phyloP scores from a whole-genome alignment of 1,140 invertebrate genomes.

The Drosophila bifasciata region DNA sequence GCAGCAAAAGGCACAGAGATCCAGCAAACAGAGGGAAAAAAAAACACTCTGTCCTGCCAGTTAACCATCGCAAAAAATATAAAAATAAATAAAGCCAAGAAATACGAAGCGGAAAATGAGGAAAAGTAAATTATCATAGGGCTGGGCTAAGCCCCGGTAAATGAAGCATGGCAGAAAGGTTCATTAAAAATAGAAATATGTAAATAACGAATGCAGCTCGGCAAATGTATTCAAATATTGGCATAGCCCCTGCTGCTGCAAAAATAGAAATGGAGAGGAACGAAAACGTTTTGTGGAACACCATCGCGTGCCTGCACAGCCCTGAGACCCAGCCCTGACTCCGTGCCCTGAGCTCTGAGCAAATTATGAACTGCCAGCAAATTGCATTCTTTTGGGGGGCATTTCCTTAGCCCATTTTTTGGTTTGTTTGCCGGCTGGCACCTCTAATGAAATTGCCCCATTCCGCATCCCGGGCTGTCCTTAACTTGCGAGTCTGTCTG shows the following conservation, averaged over 20 bases:
- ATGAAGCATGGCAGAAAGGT: conserved; percentile 31
- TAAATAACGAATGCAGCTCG: not conserved
- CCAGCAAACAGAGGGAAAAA: conserved; percentile 25
- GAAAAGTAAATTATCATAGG: conserved; percentile 43
- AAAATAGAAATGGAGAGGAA: not conserved
- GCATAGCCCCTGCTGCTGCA: not conserved
- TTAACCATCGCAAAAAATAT: conserved; percentile 14
- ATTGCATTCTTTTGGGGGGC: conserved; percentile 14
- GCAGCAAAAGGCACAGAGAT: conserved; percentile 61
- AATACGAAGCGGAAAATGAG: conserved; percentile 4
- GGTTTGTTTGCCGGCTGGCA: not conserved
- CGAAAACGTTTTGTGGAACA: conserved; percentile 1
- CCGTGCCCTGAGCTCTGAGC: conserved; percentile 34
- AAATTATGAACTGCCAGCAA: conserved; percentile 29
- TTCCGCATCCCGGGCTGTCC: conserved; percentile 20
- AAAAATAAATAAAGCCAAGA: not conserved
- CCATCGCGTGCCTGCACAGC: conserved; percentile 2
- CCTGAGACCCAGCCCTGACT: no score
- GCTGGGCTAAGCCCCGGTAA: conserved; percentile 28
- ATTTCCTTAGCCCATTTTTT: not conserved
- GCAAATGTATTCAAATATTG: conserved; percentile 6
- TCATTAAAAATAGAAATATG: conserved; percentile 42
- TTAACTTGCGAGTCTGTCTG: not conserved
- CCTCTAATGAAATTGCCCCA: conserved; percentile 29
- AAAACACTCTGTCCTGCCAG: conserved; percentile 3